phyloP scores from a whole-genome alignment of 2,888 invertebrate genomes.

The Caenorhabditis sp. region DNA sequence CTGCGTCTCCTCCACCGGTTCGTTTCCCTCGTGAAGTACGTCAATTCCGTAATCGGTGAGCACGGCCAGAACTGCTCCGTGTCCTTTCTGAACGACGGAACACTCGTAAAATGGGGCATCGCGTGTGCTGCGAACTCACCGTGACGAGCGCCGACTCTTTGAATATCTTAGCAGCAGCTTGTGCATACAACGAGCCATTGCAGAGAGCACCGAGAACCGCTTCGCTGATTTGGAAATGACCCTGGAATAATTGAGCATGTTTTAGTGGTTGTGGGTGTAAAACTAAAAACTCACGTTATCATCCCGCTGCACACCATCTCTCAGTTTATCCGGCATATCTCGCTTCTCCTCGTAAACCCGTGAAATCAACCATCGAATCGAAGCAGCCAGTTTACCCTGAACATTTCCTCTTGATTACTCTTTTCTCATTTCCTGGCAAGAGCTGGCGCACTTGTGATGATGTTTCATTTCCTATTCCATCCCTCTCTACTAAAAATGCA shows the following conservation, averaged over 20 bases:
- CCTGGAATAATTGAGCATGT: conserved; percentile 63
- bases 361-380: conserved; percentile 77
- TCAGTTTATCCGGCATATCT: conserved; percentile 76
- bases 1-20: conserved; percentile 80
- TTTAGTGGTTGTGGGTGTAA: neutral
- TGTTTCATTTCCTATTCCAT: conserved; percentile 43
- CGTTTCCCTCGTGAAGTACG: conserved; percentile 77
- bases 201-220: conserved; percentile 70
- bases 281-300: conserved; percentile 65
- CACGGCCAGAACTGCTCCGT: conserved; percentile 80
- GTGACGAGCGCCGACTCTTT: conserved; percentile 72
- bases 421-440: neutral
- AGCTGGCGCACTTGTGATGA: conserved; percentile 14
- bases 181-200: conserved; percentile 80
- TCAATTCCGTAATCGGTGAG: conserved; percentile 72
- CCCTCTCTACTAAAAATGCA: conserved; percentile 50
- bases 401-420: conserved; percentile 5
- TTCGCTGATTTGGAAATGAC: conserved; percentile 64
- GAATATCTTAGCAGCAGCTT: conserved; percentile 80
- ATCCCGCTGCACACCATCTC: conserved; percentile 69
- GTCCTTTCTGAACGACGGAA: conserved; percentile 69
- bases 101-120: neutral
- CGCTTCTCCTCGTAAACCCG: conserved; percentile 74
- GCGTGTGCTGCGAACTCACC: conserved; percentile 50
- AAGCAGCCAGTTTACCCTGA: conserved; percentile 77